Evolutionary conservation across 2,888 invertebrate genomes (phyloP).

Genomic region (Apeira syringaria): DNA sequence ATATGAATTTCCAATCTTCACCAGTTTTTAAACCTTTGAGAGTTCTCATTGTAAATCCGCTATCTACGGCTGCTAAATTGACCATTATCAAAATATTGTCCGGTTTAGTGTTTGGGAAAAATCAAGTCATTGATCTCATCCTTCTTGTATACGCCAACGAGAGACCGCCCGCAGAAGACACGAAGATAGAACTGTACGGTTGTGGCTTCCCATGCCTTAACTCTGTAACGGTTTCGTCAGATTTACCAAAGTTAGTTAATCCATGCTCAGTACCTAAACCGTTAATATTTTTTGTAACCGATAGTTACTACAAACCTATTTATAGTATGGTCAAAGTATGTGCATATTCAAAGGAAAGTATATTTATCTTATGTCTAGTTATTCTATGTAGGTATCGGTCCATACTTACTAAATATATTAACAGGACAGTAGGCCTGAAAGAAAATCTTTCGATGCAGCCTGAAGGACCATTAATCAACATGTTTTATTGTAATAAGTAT

Average conservation of each 20-base stretch:
- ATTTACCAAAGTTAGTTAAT: constrained; percentile 59
- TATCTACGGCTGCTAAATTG: constrained; percentile 50
- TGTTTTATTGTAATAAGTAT: too few species aligned
- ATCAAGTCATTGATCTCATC: constrained; percentile 55
- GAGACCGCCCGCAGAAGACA: constrained; percentile 41
- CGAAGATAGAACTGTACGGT: constrained; percentile 50
- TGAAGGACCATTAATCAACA: too few species aligned
- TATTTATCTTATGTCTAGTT: too few species aligned
- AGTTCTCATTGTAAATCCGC: constrained; percentile 62
- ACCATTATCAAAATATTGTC: constrained; percentile 56
- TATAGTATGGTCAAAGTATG: too few species aligned
- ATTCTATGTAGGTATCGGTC: too few species aligned
- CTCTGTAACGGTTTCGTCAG: constrained; percentile 51
- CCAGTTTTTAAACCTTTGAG: constrained; percentile 44
- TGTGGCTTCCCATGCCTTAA: constrained; percentile 59
- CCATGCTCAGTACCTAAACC: too few species aligned
- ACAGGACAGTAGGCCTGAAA: too few species aligned
- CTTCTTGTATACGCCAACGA: constrained; percentile 64
- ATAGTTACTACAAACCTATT: too few species aligned
- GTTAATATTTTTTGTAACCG: too few species aligned
- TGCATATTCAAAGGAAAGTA: too few species aligned
- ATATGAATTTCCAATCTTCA: constrained; percentile 63
- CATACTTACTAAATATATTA: too few species aligned
- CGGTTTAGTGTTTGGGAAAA: constrained; percentile 57
- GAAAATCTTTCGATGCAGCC: too few species aligned